Base-by-base conservation (phyloP, 2,888 invertebrate species). In the Helobdella robusta region DNA sequence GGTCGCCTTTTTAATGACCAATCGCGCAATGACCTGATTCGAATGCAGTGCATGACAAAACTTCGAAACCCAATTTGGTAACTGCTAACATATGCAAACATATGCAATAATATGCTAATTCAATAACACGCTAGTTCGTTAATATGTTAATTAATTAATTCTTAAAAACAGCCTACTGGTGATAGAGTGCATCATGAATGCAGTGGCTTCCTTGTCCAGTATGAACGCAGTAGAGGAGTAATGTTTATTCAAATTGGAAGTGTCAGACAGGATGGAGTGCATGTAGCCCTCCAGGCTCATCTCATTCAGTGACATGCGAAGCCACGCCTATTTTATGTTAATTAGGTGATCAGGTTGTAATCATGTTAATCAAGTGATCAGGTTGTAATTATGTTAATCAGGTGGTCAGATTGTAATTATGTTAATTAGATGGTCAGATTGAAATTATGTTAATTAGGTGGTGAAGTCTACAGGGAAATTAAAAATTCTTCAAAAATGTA, bases 281-380 rank as follows among this genome's bases (percentile, higher is more conserved):
- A 65, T 6, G 30, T 65, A 65, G 36, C 65, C 36, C 6, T 65
- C 65, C 36, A 65, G 35, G 4, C 48, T 35, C 23, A 59, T 48
- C 0, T 60, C 65, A 28, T 65, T 65, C 28, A 65, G 40, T 15
- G 60, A 46, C 8, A 65, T 11, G 25, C 65, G 46, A 25, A 65
- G 36, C 65, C 65, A 65, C 3, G 52, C 59, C 65, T 65, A 40
- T 28, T 30, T n/a, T 40, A 15, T 40, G 23, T 20, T 50, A 11
- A 20, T 15, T 8, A 11, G 23, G 23, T 6, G 52, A 30, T 30
- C 28, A 30, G 44, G 11, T 40, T 30, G 28, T 56, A 56, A 11
- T 25, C 28, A 56, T 30, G 2, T 8, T 30, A 56, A 56, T 56
- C n/a, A 56, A 30, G 18, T 20, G n/a, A 34, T 36, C 11, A 56